These are phyloP conservation scores for Tryphoninae sp. DNA, from an alignment of 2,888 invertebrate species.

Conservation along the genomic window DNA sequence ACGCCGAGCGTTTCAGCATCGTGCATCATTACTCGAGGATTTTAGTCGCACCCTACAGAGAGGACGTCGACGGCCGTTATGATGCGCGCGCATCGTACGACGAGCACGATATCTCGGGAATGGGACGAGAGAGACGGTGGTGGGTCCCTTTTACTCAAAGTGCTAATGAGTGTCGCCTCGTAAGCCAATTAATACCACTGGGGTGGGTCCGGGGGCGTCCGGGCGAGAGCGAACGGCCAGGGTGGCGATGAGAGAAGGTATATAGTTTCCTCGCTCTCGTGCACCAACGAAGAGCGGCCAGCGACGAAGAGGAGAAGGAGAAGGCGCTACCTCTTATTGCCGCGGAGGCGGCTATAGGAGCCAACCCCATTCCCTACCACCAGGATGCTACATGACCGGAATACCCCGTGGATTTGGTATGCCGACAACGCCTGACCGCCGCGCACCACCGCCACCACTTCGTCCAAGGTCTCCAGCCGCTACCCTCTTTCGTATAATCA, in stretches of 20 bases:
- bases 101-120: slow-evolving; percentile 33
- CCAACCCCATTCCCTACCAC: slow-evolving; percentile 35
- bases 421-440: slow-evolving; percentile 79
- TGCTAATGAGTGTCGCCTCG: slow-evolving; percentile 82
- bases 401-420: slow-evolving; percentile 80
- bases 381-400: slow-evolving; percentile 80
- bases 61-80: slow-evolving; percentile 18
- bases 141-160: slow-evolving; percentile 77
- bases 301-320: slow-evolving; percentile 57
- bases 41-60: slow-evolving; percentile 13
- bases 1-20: background rate
- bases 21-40: slow-evolving; percentile 13
- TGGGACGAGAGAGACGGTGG: slow-evolving; percentile 48
- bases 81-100: slow-evolving; percentile 23
- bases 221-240: slow-evolving; percentile 50
- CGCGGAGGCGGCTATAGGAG: slow-evolving; percentile 65
- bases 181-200: slow-evolving; percentile 81
- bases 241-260: slow-evolving; percentile 43
- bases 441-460: slow-evolving; percentile 69
- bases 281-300: slow-evolving; percentile 55
- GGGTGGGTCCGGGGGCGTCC: slow-evolving; percentile 45
- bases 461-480: slow-evolving; percentile 48
- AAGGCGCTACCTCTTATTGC: slow-evolving; percentile 49
- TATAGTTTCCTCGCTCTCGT: slow-evolving; percentile 34
- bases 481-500: slow-evolving; percentile 47